Evolutionary conservation across 2,113 vertebrate species (phyloP), one percentile per base, ranked within the genome.

Genomic region (Nannobrachium achirus): DNA sequence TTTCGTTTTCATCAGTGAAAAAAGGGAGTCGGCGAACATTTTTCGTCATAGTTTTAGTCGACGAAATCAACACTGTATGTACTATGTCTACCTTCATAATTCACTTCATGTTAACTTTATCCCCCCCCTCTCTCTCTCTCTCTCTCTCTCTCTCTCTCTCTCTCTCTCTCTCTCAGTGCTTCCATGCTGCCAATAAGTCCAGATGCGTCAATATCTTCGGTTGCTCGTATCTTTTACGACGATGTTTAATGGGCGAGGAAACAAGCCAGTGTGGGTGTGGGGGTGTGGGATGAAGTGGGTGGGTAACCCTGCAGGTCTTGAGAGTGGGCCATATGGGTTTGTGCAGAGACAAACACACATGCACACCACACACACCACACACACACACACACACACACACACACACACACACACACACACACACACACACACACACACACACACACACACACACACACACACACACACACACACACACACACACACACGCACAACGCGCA

Each of bases 281-380:
- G 48, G 66, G 66, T 20, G 49, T 46, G 56, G 8, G 46, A n/a
- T 33, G 60, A 49, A 53, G 60, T 46, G 63, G 15, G 49, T 59
- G 15, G 60, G 44, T 75, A 72, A 85, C 73, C 45, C 16, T 20
- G 44, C n/a, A 62, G 48, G 39, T 33, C 63, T 73, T 63, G 25
- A 15, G 68, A 84, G 74, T 42, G 48, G 15, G 62, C 73, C 77
- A 75, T 69, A 55, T 84, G 77, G 63, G 53, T 51, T 59, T 60
- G 66, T 55, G 18, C 68, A 69, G 56, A 49, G 15, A 42, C 50
- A 56, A 40, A 20, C 38, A 62, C 39, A 25, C 3, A 73, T 11
- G 53, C 18, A 25, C 14, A 41, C 59, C n/a, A 73, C 60, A 41
- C 71, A 58, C 19, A 64, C 49, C 62, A 69, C n/a, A 69, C 69